A percentile compares a stretch with the other conserved stretches of the same genome.
phyloP scores from a whole-genome alignment of 2,797 vertebrate genomes.

The Lagocephalus sceleratus region DNA sequence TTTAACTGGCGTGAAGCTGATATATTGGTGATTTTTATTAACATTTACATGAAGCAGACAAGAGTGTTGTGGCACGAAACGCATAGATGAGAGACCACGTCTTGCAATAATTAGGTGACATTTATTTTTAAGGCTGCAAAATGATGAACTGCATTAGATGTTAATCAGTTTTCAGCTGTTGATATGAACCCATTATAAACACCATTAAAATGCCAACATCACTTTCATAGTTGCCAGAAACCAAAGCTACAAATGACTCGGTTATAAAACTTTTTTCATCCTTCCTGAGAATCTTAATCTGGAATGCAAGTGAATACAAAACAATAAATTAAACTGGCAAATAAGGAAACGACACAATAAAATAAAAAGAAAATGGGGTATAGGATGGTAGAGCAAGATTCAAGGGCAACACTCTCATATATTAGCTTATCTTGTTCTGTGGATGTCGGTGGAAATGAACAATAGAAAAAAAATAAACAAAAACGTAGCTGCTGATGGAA shows the following conservation, averaged over 20 bases:
- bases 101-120: conserved; percentile 62
- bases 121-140: conserved; percentile 72
- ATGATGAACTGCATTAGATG: conserved; percentile 43
- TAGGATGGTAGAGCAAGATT: conserved; percentile 40
- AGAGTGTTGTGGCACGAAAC: too few relatives aligned
- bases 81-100: conserved; percentile 10
- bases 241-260: conserved; percentile 36
- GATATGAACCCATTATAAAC: conserved; percentile 40
- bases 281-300: conserved; percentile 92
- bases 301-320: conserved; percentile 87
- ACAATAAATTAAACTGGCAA: conserved; percentile 80
- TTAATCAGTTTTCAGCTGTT: conserved; percentile 55
- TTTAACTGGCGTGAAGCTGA: too few relatives aligned
- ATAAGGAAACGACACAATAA: conserved; percentile 56
- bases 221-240: conserved; percentile 56
- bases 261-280: conserved; percentile 57
- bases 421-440: conserved; percentile 53
- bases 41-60: too few relatives aligned
- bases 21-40: too few relatives aligned
- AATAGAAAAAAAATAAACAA: conserved; percentile 15
- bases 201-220: conserved; percentile 29
- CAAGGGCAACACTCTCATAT: conserved; percentile 27
- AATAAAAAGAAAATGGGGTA: conserved; percentile 43
- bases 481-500: conserved; percentile 6
- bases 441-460: conserved; percentile 24